Base-by-base conservation (phyloP, 2,888 invertebrate species). In the Philopedon plagiatum region DNA sequence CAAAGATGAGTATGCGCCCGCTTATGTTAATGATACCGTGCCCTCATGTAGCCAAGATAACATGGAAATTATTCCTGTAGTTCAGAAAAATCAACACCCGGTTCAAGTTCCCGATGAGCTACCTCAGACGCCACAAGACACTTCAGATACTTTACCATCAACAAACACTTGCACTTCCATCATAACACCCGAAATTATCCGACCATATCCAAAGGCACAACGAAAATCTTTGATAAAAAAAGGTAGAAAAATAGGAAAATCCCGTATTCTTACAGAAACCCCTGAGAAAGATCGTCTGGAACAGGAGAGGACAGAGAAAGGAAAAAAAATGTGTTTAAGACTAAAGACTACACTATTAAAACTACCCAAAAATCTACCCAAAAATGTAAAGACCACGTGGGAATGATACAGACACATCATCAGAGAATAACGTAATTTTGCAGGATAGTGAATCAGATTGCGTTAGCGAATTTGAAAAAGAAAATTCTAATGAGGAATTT, bases 221-320 rank as follows among this genome's bases (percentile, higher is more conserved):
- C 21, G 26, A 13, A 51, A 51, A 51, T 21, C 9, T 8, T 2
- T 9, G 8, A 21, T 23, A 51, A 51, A 23, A 23, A 46, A 51
- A 51, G 26, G 26, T 11, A 19, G 51, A 51, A 51, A 51, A 51
- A 11, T 51, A 7, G 32, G 56, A 8, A 56, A 19, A 56, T 32
- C 56, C 29, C 29, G 56, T 32, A 56, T 56, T 32, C 56, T 56
- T 34, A 56, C 56, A 13, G 32, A 56, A 56, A 29, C 56, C 32
- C 56, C 56, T 32, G 32, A 56, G 29, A 56, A 56, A 32, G 32
- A 56, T 13, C 56, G 32, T 56, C 32, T 56, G 34, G 15, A 56
- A 32, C 32, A 56, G 32, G 56, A 51, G 23, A 51, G 51, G n/a
- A n/a, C n/a, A n/a, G n/a, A n/a, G n/a, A n/a, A n/a, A n/a, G n/a